Conservation (phyloP, 2,113 vertebrate species). For the Alethe diademata region DNA sequence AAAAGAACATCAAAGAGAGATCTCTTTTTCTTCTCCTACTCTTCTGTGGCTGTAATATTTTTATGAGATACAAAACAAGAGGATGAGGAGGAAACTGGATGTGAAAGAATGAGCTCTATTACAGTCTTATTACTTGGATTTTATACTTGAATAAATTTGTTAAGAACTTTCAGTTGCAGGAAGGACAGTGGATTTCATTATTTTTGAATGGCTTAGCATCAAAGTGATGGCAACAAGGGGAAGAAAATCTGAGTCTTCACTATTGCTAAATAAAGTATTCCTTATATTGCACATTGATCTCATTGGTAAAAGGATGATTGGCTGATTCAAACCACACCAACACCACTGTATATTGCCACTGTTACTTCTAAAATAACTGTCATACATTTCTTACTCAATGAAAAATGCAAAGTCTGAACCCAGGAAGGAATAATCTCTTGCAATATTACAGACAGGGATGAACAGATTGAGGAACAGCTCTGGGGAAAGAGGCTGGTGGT, state of each 20-base stretch:
- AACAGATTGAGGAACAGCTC: not conserved
- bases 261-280: not conserved
- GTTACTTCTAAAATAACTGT: not conserved
- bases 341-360: not conserved
- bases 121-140: slow-evolving; percentile 10
- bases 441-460: not conserved
- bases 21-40: not conserved
- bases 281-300: not conserved
- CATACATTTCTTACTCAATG: not conserved
- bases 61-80: not conserved
- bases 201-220: not conserved
- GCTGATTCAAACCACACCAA: not conserved
- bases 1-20: not conserved
- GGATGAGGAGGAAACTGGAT: not conserved
- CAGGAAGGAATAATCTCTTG: not conserved
- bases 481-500: not conserved
- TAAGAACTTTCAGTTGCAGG: not conserved
- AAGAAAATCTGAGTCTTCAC: not conserved
- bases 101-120: not conserved
- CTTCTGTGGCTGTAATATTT: not conserved
- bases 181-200: slow-evolving; percentile 9
- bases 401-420: not conserved
- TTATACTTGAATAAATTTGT: not conserved
- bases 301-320: not conserved
- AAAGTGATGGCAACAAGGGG: not conserved